Percentiles rank a stretch among this genome's conserved stretches.
phyloP scores from a whole-genome alignment of 2,797 vertebrate species.

The Lagorchestes hirsutus region DNA sequence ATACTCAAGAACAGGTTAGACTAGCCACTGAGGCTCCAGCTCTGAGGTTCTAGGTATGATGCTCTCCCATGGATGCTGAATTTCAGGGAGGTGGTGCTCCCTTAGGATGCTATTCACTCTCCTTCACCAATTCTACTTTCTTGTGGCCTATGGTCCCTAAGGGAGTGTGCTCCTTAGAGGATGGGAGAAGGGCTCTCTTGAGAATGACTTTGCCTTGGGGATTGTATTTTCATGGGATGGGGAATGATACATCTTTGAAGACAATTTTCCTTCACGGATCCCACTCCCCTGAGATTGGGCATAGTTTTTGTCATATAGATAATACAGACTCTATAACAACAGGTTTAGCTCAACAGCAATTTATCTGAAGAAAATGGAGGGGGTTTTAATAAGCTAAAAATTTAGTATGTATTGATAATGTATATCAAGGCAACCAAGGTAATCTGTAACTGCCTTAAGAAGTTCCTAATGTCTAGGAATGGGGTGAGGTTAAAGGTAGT shows the following conservation, averaged over 20 bases:
- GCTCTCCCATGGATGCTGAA: neutral
- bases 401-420: neutral
- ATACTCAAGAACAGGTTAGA: neutral
- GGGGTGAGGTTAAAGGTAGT: neutral
- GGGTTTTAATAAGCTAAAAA: neutral
- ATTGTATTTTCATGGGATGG: neutral
- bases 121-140: neutral
- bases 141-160: neutral
- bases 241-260: neutral
- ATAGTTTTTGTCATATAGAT: neutral
- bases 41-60: neutral
- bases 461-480: neutral
- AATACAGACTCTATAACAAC: neutral
- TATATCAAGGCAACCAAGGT: neutral
- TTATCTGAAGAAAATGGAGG: neutral
- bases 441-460: neutral
- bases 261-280: neutral
- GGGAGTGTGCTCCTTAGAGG: neutral
- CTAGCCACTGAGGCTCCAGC: neutral
- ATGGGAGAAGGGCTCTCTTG: neutral
- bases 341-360: neutral
- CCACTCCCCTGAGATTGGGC: neutral
- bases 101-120: neutral
- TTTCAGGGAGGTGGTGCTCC: neutral
- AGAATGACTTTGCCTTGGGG: neutral